Base-by-base conservation (phyloP, 2,888 invertebrate genomes). In the Orchesellides sinensis region DNA sequence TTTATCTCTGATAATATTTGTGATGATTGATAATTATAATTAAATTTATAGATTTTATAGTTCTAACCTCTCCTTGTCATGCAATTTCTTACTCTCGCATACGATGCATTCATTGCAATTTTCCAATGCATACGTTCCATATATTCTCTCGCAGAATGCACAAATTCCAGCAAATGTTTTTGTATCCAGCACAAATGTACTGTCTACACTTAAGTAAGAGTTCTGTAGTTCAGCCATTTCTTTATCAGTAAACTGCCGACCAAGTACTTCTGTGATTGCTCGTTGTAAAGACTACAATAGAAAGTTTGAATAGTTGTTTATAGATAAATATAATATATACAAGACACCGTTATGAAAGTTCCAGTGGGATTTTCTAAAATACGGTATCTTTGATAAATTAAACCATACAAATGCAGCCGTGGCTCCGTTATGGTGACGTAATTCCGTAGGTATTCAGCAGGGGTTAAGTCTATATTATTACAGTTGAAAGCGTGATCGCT, bases 131-230 rank as follows among this genome's bases (percentile, higher is more conserved):
- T 86, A 85, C 21, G 73, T 73, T 10, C 84, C 85, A 68, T 80
- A 88, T 19, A 94, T 90, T 69, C 96, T 91, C 89, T 96, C 96
- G 84, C 94, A 93, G 72, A 94, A 91, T 0, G 95, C 95, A 85
- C 94, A 94, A 45, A 96, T 90, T 0, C 96, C 95, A 23, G 94
- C 92, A 89, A 95, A 96, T 32, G 77, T 21, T 52, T 25, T 32
- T 54, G 83, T 69, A 45, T 79, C 75, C 14, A 83, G 10, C 88
- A 94, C 93, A 56, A 94, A 89, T n/a, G 66, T 29, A 0, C 90
- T 91, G 0, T 90, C 89, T 17, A 85, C 45, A 5, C 52, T 56
- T 14, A 86, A 79, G 25, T 79, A 84, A 10, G 65, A 17, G 14
- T 47, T 35, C 47, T 65, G 25, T 21, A 88, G 63, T 32, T 84